Conservation (phyloP, 2,113 vertebrate species). For the Orthonyx spaldingii region DNA sequence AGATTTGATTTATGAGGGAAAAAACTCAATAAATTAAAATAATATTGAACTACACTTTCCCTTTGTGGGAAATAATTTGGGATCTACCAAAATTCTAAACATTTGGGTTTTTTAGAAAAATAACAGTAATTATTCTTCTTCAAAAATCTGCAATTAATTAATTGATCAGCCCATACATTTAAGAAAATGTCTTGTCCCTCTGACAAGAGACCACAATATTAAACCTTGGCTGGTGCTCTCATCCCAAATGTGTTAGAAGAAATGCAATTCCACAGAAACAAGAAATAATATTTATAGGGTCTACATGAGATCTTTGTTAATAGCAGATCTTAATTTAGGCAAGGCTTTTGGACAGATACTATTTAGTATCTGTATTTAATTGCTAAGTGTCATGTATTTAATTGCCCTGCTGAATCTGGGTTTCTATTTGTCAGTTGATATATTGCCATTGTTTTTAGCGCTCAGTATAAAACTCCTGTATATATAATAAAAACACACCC, state of each 20-base stretch:
- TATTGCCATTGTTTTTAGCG: background rate
- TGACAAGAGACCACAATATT: background rate
- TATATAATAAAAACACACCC: background rate
- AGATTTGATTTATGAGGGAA: background rate
- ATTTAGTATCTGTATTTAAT: background rate
- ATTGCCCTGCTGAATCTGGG: background rate
- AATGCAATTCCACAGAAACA: background rate
- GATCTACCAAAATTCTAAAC: background rate
- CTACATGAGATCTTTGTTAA: background rate
- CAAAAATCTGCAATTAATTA: background rate
- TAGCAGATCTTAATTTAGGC: background rate
- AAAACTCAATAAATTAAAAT: background rate
- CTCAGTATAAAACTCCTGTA: background rate
- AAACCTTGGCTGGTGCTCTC: background rate
- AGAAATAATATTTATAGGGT: background rate
- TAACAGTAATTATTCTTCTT: background rate
- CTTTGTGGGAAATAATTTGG: background rate
- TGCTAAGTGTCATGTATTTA: background rate
- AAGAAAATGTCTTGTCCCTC: background rate
- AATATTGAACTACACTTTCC: background rate
- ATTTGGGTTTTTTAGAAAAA: background rate
- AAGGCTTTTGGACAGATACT: background rate
- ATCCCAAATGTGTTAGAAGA: background rate
- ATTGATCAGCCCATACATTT: background rate
- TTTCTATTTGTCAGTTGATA: background rate